Evolutionary conservation across 23 tunicate genomes (phyloP).

Genomic region (Ascidia mentula): DNA sequence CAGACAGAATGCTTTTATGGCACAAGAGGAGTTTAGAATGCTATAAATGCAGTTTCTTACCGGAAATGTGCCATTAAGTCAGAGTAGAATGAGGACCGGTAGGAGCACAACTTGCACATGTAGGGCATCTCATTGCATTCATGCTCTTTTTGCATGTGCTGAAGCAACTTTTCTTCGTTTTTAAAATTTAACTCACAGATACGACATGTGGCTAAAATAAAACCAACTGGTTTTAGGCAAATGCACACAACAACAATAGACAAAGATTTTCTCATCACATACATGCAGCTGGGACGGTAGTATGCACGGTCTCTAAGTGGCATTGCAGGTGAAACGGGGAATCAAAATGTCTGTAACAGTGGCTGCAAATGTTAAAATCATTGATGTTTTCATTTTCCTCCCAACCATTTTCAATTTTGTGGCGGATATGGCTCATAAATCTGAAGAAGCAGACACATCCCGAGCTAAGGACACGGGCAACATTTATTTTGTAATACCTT

Average conservation of each 20-base stretch:
- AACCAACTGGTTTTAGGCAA: background rate
- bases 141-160: constrained; percentile 75
- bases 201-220: constrained; percentile 59
- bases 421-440: constrained; percentile 89
- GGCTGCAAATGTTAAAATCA: constrained; percentile 66
- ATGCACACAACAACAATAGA: background rate
- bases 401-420: constrained; percentile 70
- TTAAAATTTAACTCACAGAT: constrained; percentile 71
- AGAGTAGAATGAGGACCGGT: constrained; percentile 55
- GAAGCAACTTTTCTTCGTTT: constrained; percentile 48
- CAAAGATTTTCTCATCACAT: background rate
- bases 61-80: constrained; percentile 68
- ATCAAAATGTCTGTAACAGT: constrained; percentile 64
- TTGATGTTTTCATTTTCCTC: constrained; percentile 46
- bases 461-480: background rate
- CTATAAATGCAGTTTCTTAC: background rate
- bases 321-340: constrained; percentile 85
- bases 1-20: too few relatives aligned
- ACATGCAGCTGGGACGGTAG: constrained; percentile 75
- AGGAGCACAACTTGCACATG: constrained; percentile 61
- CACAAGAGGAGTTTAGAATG: too few relatives aligned
- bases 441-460: constrained; percentile 24
- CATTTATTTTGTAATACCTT: constrained; percentile 24
- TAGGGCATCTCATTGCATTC: constrained; percentile 75
- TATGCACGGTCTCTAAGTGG: constrained; percentile 80